Evolutionary conservation across 23 tunicate genomes (phyloP).

Genomic region (Halocynthia aurantium): DNA sequence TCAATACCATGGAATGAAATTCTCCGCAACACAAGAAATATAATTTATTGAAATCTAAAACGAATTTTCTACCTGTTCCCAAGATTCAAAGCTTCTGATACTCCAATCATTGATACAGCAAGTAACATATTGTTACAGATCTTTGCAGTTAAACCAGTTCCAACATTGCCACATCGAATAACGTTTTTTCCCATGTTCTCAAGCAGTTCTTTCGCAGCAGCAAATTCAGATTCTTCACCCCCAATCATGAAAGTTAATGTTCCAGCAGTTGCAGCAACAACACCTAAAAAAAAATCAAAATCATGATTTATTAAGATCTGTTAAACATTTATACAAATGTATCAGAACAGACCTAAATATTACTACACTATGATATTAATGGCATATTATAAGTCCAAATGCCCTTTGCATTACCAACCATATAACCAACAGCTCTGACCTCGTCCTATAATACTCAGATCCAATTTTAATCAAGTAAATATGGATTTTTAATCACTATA

Average conservation of each 20-base stretch:
- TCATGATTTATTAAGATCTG: too few species aligned
- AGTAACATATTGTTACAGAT: conserved; percentile 96
- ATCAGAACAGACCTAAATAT: conserved; percentile 2
- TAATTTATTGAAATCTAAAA: too few species aligned
- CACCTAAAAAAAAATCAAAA: conserved; percentile 37
- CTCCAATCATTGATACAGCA: conserved; percentile 94
- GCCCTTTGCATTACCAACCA: too few species aligned
- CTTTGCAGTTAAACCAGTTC: conserved; percentile 97
- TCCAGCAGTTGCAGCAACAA: conserved; percentile 88
- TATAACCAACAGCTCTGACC: too few species aligned
- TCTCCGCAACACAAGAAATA: too few species aligned
- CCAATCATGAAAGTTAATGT: conserved; percentile 98
- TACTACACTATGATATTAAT: too few species aligned
- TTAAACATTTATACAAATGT: not conserved
- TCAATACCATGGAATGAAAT: too few species aligned
- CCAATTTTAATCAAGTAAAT: too few species aligned
- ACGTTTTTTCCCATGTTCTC: conserved; percentile 79
- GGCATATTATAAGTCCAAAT: too few species aligned
- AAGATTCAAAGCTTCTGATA: conserved; percentile 83
- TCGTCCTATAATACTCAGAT: too few species aligned
- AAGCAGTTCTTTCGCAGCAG: conserved; percentile 39
- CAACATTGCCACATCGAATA: conserved; percentile 93
- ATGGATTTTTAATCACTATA: too few species aligned
- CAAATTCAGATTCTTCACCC: conserved; percentile 61
- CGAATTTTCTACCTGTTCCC: conserved; percentile 41